A percentile compares a stretch with the other conserved stretches of the same genome.
Conservation (phyloP, 2,888 invertebrate genomes). For the Spodoptera littoralis region DNA sequence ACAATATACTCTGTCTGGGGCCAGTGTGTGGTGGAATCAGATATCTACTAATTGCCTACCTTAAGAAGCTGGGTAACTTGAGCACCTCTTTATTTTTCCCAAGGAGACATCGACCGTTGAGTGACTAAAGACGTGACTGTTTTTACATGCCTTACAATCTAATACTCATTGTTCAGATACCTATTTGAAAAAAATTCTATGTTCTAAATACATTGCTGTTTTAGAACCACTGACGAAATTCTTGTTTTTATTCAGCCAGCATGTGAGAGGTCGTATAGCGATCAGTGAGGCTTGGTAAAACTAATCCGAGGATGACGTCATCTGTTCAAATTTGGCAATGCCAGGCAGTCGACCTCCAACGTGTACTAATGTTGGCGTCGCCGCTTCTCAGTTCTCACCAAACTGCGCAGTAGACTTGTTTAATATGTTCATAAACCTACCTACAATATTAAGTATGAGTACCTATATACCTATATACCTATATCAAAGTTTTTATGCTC, state of each 20-base stretch:
- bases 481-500: slow-evolving; percentile 29
- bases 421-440: slow-evolving; percentile 4
- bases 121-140: slow-evolving; percentile 68
- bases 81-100: slow-evolving; percentile 69
- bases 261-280: slow-evolving; percentile 18
- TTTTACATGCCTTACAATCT: slow-evolving; percentile 66
- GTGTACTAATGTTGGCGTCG: slow-evolving; percentile 53
- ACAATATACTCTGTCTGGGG: slow-evolving; percentile 39
- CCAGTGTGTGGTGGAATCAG: slow-evolving; percentile 52
- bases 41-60: slow-evolving; percentile 56
- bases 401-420: slow-evolving; percentile 54
- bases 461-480: no score
- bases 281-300: slow-evolving; percentile 28
- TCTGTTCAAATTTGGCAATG: slow-evolving; percentile 81
- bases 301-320: slow-evolving; percentile 70
- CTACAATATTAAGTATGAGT: neutral
- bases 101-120: slow-evolving; percentile 69
- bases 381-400: slow-evolving; percentile 42
- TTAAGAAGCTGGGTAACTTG: slow-evolving; percentile 58
- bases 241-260: slow-evolving; percentile 12
- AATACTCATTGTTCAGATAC: slow-evolving; percentile 56
- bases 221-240: neutral
- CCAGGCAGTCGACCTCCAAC: slow-evolving; percentile 80
- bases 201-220: slow-evolving; percentile 44
- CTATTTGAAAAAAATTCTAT: slow-evolving; percentile 2